A percentile compares a stretch with the other conserved stretches of the same genome.
phyloP scores from a whole-genome alignment of 2,113 vertebrate genomes.

The Crotophaga sulcirostris region DNA sequence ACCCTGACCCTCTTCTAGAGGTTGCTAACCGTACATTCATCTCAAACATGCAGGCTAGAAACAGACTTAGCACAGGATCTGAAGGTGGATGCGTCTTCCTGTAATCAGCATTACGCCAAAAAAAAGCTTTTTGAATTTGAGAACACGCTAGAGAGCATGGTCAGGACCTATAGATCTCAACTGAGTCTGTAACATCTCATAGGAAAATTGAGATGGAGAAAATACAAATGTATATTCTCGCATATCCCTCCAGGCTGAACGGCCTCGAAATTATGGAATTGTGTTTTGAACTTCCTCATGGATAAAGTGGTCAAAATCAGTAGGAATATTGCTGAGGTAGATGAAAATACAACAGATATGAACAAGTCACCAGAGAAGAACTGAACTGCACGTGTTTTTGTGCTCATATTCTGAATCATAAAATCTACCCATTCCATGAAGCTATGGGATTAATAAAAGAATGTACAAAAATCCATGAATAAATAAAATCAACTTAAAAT shows the following conservation, averaged over 20 bases:
- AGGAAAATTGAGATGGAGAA: neutral
- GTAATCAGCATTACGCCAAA: neutral
- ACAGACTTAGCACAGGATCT: neutral
- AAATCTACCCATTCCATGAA: neutral
- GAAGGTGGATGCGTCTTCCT: neutral
- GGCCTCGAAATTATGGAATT: neutral
- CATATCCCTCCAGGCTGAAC: neutral
- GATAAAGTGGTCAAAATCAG: fast-evolving
- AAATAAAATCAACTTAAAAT: neutral
- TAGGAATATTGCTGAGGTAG: neutral
- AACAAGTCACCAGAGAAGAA: neutral
- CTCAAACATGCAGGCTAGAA: neutral
- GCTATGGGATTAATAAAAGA: neutral
- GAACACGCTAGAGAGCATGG: neutral
- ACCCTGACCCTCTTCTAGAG: fast-evolving
- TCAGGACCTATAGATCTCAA: neutral
- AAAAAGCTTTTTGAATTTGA: neutral
- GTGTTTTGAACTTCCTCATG: neutral
- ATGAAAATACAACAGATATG: neutral
- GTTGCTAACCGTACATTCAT: neutral
- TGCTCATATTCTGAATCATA: neutral
- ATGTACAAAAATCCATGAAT: neutral
- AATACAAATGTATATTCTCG: neutral
- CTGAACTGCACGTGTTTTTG: fast-evolving
- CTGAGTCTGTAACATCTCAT: neutral